Percentiles rank a stretch among this genome's conserved stretches.
Evolutionary conservation across 37 sponge, comb jelly and placozoan genomes (phyloP).

Genomic region (Petrosia ficiformis): DNA sequence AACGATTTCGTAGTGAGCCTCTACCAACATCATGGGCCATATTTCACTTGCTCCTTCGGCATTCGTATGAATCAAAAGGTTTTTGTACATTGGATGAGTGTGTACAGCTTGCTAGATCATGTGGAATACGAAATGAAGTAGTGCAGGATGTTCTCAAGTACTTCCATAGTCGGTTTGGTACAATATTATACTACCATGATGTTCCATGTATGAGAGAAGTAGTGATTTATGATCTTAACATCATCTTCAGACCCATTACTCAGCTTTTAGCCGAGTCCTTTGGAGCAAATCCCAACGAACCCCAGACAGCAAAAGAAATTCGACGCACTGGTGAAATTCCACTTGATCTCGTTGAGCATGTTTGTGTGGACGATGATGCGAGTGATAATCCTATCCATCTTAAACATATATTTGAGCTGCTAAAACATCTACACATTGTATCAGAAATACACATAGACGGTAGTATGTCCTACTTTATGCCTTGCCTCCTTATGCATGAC

Average conservation of each 20-base stretch:
- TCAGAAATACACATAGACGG: not conserved
- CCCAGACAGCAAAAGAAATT: not conserved
- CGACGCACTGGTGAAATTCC: not conserved
- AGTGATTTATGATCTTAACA: not conserved
- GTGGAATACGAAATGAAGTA: not conserved
- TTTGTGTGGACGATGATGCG: not conserved
- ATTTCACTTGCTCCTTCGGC: not conserved
- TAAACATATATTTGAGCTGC: not conserved
- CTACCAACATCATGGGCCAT: not conserved
- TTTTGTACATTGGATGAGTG: not conserved
- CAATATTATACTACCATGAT: not conserved
- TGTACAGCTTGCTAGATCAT: not conserved
- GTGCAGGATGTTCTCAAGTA: not conserved
- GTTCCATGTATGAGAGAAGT: not conserved
- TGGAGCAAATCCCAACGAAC: not conserved
- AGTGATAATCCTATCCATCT: not conserved
- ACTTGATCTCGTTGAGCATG: not conserved
- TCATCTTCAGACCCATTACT: not conserved
- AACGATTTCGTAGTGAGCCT: not conserved
- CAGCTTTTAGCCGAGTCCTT: not conserved
- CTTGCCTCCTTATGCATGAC: not conserved
- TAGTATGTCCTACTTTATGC: not conserved
- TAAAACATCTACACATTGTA: not conserved
- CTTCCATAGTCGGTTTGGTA: not conserved
- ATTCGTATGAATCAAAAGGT: not conserved